phyloP scores from a whole-genome alignment of 1,140 invertebrate genomes.

The Drosophila equinoxialis region DNA sequence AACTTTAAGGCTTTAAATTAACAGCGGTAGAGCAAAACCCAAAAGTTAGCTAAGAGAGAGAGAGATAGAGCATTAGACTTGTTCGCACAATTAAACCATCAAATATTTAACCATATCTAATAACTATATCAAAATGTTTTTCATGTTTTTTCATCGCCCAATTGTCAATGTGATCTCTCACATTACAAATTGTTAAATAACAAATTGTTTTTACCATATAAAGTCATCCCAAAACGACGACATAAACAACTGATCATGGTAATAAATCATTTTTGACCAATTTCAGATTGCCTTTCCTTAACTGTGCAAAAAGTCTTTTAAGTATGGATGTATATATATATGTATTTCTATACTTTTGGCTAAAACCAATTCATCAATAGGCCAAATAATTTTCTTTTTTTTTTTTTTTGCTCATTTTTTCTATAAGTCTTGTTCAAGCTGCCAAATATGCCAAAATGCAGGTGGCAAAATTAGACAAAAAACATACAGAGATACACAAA shows the following conservation, averaged over 20 bases:
- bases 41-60: not conserved
- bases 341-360: slow-evolving; percentile 43
- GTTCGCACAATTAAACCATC: slow-evolving; percentile 39
- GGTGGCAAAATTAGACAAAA: slow-evolving; percentile 80
- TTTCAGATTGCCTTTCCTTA: slow-evolving; percentile 63
- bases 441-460: slow-evolving; percentile 78
- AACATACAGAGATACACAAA: slow-evolving; percentile 57
- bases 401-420: slow-evolving; percentile 1
- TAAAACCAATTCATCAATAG: slow-evolving; percentile 78
- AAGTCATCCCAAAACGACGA: slow-evolving; percentile 52
- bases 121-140: slow-evolving; percentile 69
- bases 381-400: slow-evolving; percentile 60
- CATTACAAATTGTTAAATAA: slow-evolving; percentile 76
- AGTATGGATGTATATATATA: slow-evolving; percentile 38
- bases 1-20: slow-evolving; percentile 3
- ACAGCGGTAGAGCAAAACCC: not conserved
- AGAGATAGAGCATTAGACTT: not conserved
- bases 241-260: slow-evolving; percentile 76
- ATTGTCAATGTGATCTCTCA: slow-evolving; percentile 46
- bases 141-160: slow-evolving; percentile 56
- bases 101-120: slow-evolving; percentile 56
- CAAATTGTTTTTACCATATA: slow-evolving; percentile 67
- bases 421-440: slow-evolving; percentile 35
- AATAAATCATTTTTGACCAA: slow-evolving; percentile 79
- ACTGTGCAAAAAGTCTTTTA: slow-evolving; percentile 58